Conservation (phyloP, 2,797 vertebrate genomes). For the Melanotaenia boesemani region DNA sequence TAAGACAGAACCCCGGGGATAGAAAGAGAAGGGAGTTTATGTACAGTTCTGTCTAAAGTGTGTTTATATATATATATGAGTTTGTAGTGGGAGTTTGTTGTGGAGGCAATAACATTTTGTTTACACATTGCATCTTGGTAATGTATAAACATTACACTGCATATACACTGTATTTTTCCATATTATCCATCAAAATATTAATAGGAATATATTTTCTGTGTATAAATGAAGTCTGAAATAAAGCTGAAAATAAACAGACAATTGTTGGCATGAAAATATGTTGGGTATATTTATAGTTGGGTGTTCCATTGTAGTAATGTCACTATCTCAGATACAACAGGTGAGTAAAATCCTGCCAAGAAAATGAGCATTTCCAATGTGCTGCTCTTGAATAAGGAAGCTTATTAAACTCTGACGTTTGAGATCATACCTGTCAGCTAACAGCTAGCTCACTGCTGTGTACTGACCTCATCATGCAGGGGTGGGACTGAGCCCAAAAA, state of each 20-base stretch:
- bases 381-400: constrained; percentile 28
- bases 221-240: constrained; percentile 1
- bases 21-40: constrained; percentile 24
- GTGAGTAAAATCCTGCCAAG: constrained; percentile 24
- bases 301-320: constrained; percentile 13
- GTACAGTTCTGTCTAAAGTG: constrained; percentile 29
- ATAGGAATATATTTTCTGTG: not conserved
- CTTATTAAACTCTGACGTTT: constrained; percentile 47
- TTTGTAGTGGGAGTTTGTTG: not conserved
- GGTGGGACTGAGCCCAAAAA: constrained; percentile 27
- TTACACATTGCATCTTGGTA: not conserved
- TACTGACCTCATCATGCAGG: constrained; percentile 37
- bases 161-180: constrained; percentile 13
- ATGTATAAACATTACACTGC: constrained; percentile 11
- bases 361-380: constrained; percentile 28
- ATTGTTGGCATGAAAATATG: constrained; percentile 23
- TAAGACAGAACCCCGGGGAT: constrained; percentile 56
- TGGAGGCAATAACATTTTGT: not conserved
- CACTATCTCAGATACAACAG: constrained; percentile 16
- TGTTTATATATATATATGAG: not conserved
- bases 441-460: constrained; percentile 18
- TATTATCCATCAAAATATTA: constrained; percentile 15
- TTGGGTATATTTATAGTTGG: not conserved
- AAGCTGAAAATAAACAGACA: constrained; percentile 18
- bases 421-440: constrained; percentile 38